A percentile compares a stretch with the other conserved stretches of the same genome.
Evolutionary conservation across 2,797 vertebrate species (phyloP).

Genomic region (Poeciliopsis presidionis): DNA sequence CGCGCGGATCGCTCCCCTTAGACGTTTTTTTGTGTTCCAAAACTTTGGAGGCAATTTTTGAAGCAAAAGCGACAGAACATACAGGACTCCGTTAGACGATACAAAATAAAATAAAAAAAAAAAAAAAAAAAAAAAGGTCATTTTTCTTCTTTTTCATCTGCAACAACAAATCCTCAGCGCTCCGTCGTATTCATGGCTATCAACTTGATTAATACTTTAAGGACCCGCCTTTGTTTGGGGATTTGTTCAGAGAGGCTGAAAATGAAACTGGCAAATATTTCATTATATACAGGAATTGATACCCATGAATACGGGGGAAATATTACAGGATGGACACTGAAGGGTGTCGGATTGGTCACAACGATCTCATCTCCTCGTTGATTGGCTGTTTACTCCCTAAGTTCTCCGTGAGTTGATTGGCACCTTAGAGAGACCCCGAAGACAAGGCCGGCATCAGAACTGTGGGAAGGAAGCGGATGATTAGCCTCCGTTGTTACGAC

Average conservation of each 20-base stretch:
- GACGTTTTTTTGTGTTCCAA: conserved; percentile 23
- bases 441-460: conserved; percentile 71
- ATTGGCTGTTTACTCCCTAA: conserved; percentile 59
- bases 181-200: conserved; percentile 76
- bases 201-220: conserved; percentile 82
- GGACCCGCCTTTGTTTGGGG: conserved; percentile 84
- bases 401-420: conserved; percentile 52
- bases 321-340: conserved; percentile 32
- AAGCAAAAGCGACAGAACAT: conserved; percentile 43
- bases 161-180: conserved; percentile 42
- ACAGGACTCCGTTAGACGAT: conserved; percentile 49
- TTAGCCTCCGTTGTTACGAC: not conserved
- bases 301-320: conserved; percentile 70
- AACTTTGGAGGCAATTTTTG: conserved; percentile 51
- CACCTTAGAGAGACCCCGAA: conserved; percentile 30
- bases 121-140: conserved; percentile 42
- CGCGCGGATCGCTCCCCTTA: conserved; percentile 26
- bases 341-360: conserved; percentile 53
- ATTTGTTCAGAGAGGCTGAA: conserved; percentile 78
- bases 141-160: conserved; percentile 34
- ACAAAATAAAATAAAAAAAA: conserved; percentile 60
- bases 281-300: conserved; percentile 78
- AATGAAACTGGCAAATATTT: conserved; percentile 75
- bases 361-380: conserved; percentile 42
- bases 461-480: conserved; percentile 39